Conservation (phyloP, 1,140 invertebrate genomes). For the Leptinotarsa texana region DNA sequence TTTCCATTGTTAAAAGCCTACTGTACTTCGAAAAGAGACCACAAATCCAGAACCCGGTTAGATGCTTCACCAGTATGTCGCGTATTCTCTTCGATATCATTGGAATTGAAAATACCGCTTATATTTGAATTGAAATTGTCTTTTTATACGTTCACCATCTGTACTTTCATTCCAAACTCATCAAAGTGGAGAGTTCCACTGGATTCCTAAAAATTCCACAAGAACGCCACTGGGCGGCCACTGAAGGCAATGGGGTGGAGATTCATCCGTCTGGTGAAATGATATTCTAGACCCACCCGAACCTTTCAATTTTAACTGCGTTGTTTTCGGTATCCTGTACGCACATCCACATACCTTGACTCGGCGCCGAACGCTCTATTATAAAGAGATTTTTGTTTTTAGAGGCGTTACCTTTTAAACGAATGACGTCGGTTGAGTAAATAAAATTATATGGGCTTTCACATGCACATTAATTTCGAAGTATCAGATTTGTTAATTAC, state of each 20-base stretch:
- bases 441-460: constrained; percentile 47
- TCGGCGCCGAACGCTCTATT: constrained; percentile 39
- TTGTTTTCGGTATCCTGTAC: constrained; percentile 21
- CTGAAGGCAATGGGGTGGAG: constrained; percentile 3
- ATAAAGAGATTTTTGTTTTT: constrained; percentile 48
- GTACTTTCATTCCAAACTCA: too few species aligned
- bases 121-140: too few species aligned
- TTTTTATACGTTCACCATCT: too few species aligned
- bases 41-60: too few species aligned
- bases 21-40: too few species aligned
- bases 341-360: constrained; percentile 2
- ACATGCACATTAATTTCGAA: constrained; percentile 36
- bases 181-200: too few species aligned
- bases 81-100: too few species aligned
- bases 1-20: too few species aligned
- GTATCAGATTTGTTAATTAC: constrained; percentile 33
- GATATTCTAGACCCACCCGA: neutral
- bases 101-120: too few species aligned
- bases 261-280: constrained; percentile 6
- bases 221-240: neutral
- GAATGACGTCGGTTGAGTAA: constrained; percentile 43
- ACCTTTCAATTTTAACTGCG: constrained; percentile 11
- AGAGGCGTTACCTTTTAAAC: constrained; percentile 43
- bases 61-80: too few species aligned
- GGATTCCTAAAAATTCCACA: too few species aligned